Evolutionary conservation across 2,888 invertebrate genomes (phyloP).

Genomic region (Xestia sexstrigata): DNA sequence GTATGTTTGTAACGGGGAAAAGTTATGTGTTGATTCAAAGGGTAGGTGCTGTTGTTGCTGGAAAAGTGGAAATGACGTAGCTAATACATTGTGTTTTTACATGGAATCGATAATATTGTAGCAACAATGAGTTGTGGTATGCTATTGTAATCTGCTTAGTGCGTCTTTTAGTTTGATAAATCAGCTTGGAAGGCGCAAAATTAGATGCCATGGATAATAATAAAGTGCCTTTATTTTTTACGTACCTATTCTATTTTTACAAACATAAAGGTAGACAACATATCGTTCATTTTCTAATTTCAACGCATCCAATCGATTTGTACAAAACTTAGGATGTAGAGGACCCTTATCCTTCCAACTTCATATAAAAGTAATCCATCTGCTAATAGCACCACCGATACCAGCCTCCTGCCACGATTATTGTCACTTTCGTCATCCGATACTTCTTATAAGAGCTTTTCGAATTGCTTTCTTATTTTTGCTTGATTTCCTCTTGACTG

Average conservation of each 20-base stretch:
- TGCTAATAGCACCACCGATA: constrained; percentile 44
- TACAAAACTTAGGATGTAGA: constrained; percentile 8
- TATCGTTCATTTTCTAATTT: not conserved
- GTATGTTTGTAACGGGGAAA: not conserved
- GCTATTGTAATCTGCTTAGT: constrained; percentile 1
- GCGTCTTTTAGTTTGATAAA: not conserved
- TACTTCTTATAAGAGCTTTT: constrained; percentile 50
- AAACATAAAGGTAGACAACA: not conserved
- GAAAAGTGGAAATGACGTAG: constrained; percentile 6
- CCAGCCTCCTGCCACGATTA: constrained; percentile 31
- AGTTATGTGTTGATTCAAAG: constrained; percentile 12
- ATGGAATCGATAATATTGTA: constrained; percentile 11
- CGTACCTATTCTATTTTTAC: not conserved
- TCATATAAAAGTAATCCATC: constrained; percentile 47
- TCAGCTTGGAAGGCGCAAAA: not conserved
- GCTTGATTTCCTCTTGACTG: constrained; percentile 74
- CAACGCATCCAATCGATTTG: not conserved
- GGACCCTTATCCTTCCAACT: constrained; percentile 13
- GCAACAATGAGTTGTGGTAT: constrained; percentile 1
- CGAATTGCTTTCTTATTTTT: constrained; percentile 70
- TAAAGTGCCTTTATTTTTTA: not conserved
- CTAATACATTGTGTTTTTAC: constrained; percentile 11
- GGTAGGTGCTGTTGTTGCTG: constrained; percentile 18
- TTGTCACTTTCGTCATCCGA: constrained; percentile 61
- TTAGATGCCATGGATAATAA: not conserved